Conservation (phyloP, 2,888 invertebrate species). For the Periphyllus acericola region DNA sequence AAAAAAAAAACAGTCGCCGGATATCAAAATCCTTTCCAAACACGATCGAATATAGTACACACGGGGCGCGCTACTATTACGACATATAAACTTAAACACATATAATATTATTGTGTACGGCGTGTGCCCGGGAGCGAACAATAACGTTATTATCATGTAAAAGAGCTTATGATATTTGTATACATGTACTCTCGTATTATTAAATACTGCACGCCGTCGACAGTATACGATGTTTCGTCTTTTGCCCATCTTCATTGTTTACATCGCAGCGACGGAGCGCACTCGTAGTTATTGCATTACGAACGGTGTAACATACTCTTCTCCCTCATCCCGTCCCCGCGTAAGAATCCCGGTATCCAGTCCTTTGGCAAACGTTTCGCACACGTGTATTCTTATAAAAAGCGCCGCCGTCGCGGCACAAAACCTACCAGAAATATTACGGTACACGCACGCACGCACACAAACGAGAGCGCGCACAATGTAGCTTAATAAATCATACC, state of each 20-base stretch:
- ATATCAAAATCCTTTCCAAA: too few relatives aligned
- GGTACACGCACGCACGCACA: not conserved
- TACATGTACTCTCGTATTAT: too few relatives aligned
- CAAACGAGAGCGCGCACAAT: not conserved
- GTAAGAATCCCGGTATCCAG: not conserved
- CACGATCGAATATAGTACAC: too few relatives aligned
- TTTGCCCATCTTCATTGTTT: not conserved
- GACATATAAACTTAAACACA: too few relatives aligned
- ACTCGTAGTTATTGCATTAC: not conserved
- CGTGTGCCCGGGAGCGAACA: too few relatives aligned
- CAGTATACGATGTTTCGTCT: not conserved
- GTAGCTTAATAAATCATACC: slow-evolving; percentile 31
- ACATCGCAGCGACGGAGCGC: not conserved
- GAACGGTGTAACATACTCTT: not conserved
- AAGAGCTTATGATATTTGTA: too few relatives aligned
- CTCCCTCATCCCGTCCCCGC: not conserved
- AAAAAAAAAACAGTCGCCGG: too few relatives aligned
- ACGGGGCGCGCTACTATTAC: too few relatives aligned
- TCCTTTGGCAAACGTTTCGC: not conserved
- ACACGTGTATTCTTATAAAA: not conserved
- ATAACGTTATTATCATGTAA: too few relatives aligned
- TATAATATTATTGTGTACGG: too few relatives aligned
- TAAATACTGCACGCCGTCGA: too few relatives aligned
- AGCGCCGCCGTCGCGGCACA: not conserved
- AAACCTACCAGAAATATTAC: slow-evolving; percentile 1